Conservation (phyloP, 1,140 invertebrate species). For the Leptestheria dahalacensis region DNA sequence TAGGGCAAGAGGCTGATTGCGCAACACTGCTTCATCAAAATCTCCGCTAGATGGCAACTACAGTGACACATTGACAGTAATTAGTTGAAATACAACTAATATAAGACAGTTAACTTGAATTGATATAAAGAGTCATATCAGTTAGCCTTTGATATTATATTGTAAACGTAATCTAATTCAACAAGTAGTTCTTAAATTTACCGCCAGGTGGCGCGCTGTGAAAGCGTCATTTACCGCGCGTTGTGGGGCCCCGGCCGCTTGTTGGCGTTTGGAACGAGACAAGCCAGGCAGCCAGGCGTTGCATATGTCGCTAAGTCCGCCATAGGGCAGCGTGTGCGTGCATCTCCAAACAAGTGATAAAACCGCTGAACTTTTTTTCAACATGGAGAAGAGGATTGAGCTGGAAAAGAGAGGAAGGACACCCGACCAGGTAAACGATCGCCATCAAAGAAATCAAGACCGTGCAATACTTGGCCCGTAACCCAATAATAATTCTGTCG, state of each 20-base stretch:
- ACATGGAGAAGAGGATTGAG: constrained; percentile 82
- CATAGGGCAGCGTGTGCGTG: constrained; percentile 1
- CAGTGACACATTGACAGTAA: too few species aligned
- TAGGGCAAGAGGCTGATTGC: too few species aligned
- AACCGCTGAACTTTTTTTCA: constrained; percentile 2
- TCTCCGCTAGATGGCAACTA: too few species aligned
- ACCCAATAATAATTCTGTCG: too few species aligned
- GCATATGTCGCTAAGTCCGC: constrained; percentile 2
- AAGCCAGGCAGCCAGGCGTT: background rate
- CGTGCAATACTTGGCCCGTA: too few species aligned
- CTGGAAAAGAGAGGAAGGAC: constrained; percentile 70
- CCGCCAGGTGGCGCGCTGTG: background rate
- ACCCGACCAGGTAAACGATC: constrained; percentile 56
- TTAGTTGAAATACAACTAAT: too few species aligned
- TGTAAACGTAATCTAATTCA: background rate
- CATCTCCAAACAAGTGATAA: background rate
- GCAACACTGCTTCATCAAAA: too few species aligned
- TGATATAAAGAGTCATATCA: too few species aligned
- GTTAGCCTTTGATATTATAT: too few species aligned
- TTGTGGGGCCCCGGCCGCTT: background rate
- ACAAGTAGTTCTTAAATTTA: background rate
- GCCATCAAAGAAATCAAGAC: too few species aligned
- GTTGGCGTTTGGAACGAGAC: background rate
- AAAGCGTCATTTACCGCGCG: background rate
- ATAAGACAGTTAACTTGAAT: too few species aligned